A percentile compares a stretch with the other conserved stretches of the same genome.
These are phyloP conservation scores for Beroe ovata DNA, from an alignment of 37 sponge, comb jelly and placozoan genomes.

Conservation along the genomic window DNA sequence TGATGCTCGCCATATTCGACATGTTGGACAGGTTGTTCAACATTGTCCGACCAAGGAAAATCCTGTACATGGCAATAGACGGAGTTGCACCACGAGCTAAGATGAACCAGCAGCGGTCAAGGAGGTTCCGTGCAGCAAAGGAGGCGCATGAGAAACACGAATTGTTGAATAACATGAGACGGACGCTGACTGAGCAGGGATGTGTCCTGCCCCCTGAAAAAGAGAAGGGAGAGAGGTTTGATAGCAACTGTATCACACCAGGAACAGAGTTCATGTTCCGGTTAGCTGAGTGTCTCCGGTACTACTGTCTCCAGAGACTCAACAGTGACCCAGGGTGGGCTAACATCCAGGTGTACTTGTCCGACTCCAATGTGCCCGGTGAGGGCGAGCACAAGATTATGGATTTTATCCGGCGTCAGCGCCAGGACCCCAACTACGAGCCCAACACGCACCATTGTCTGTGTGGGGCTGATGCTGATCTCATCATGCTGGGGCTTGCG, in stretches of 20 bases:
- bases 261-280: slow-evolving; percentile 95
- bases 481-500: slow-evolving; percentile 97
- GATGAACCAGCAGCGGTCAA: slow-evolving; percentile 98
- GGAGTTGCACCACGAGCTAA: slow-evolving; percentile 99
- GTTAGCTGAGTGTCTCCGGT: slow-evolving; percentile 85
- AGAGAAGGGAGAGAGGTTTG: slow-evolving; percentile 80
- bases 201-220: slow-evolving; percentile 84
- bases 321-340: slow-evolving; percentile 93
- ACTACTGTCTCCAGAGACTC: slow-evolving; percentile 87
- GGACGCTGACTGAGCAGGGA: slow-evolving; percentile 73
- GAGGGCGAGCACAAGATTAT: slow-evolving; percentile 99
- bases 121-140: slow-evolving; percentile 93
- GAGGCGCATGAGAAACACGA: slow-evolving; percentile 85
- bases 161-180: slow-evolving; percentile 72
- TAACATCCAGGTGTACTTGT: slow-evolving; percentile 82
- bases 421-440: slow-evolving; percentile 83
- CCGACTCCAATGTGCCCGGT: slow-evolving; percentile 98
- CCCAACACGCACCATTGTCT: slow-evolving; percentile 97
- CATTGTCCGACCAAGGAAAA: slow-evolving; percentile 89
- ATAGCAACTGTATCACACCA: slow-evolving; percentile 99
- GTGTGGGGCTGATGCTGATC: slow-evolving; percentile 99
- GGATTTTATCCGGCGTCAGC: slow-evolving; percentile 94
- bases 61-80: slow-evolving; percentile 99
- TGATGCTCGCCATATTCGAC: slow-evolving; percentile 98
- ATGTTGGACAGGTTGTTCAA: slow-evolving; percentile 96